Percentiles rank a stretch among this genome's conserved stretches.
Evolutionary conservation across 2,797 vertebrate species (phyloP).

Genomic region (Pangasius macronema): DNA sequence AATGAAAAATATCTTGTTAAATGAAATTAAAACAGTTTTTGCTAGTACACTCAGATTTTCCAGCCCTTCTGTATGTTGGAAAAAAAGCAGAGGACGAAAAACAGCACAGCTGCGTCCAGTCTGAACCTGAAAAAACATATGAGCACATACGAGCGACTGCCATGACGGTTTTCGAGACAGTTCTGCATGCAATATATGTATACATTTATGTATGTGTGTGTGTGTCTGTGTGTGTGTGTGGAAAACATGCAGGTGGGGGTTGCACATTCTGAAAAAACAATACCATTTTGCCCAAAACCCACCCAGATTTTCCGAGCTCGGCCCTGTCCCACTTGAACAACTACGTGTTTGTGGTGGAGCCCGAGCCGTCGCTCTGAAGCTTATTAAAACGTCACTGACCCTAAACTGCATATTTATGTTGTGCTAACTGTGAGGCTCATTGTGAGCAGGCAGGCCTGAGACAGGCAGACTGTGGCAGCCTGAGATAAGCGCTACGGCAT

Average conservation of each 20-base stretch:
- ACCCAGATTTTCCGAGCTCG: slow-evolving; percentile 28
- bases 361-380: slow-evolving; percentile 69
- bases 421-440: slow-evolving; percentile 68
- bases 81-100: slow-evolving; percentile 37
- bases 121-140: slow-evolving; percentile 61
- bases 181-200: slow-evolving; percentile 5
- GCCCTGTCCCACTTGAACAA: slow-evolving; percentile 29
- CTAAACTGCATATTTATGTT: slow-evolving; percentile 78
- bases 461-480: slow-evolving; percentile 73
- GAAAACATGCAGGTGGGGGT: slow-evolving; percentile 6
- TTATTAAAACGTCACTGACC: slow-evolving; percentile 81
- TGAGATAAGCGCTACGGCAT: slow-evolving; percentile 81
- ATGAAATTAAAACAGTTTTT: slow-evolving; percentile 4
- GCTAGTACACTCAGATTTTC: slow-evolving; percentile 13
- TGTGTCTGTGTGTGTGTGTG: background rate
- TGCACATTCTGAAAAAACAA: slow-evolving; percentile 44
- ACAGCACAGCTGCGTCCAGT: slow-evolving; percentile 69
- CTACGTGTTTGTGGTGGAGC: slow-evolving; percentile 47
- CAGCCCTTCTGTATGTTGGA: background rate
- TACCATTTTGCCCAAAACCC: slow-evolving; percentile 61
- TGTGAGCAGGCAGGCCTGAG: slow-evolving; percentile 63
- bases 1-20: background rate
- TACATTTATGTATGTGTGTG: slow-evolving; percentile 50
- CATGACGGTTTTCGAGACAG: slow-evolving; percentile 45
- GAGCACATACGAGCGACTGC: slow-evolving; percentile 60